These are phyloP conservation scores for Tragopan temminckii DNA, from an alignment of 2,797 vertebrate species.

Conservation along the genomic window DNA sequence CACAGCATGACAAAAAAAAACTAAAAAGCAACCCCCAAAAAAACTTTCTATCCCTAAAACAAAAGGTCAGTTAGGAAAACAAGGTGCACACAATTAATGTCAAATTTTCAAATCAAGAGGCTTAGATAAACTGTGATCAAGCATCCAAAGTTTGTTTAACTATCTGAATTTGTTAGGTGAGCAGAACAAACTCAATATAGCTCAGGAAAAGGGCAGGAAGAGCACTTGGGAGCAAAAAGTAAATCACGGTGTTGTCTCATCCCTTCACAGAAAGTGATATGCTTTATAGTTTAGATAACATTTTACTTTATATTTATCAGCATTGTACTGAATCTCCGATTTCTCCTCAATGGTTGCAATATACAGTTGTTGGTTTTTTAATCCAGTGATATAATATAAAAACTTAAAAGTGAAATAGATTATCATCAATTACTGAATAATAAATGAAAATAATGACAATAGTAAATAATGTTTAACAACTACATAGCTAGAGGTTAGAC, in stretches of 20 bases:
- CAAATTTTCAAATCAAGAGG: not conserved
- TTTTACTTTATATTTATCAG: not conserved
- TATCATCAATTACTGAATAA: not conserved
- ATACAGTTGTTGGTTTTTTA: not conserved
- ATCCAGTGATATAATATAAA: not conserved
- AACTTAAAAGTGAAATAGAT: not conserved
- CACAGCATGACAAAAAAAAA: not conserved
- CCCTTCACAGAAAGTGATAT: not conserved
- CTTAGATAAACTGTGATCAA: not conserved
- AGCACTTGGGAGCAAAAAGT: not conserved
- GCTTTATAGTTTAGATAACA: not conserved
- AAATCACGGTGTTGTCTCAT: accelerated
- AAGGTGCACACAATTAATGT: not conserved
- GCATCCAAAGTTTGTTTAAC: not conserved
- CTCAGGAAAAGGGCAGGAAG: not conserved
- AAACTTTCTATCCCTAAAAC: not conserved
- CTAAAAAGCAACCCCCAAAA: not conserved
- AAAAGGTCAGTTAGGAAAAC: not conserved
- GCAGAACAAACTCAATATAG: not conserved
- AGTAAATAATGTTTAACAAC: not conserved
- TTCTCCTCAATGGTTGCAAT: not conserved
- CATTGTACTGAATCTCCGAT: not conserved
- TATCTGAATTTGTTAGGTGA: not conserved
- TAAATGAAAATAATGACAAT: not conserved
- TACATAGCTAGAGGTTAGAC: not conserved